phyloP scores from a whole-genome alignment of 2,113 vertebrate genomes.

The Micronisus gabar region DNA sequence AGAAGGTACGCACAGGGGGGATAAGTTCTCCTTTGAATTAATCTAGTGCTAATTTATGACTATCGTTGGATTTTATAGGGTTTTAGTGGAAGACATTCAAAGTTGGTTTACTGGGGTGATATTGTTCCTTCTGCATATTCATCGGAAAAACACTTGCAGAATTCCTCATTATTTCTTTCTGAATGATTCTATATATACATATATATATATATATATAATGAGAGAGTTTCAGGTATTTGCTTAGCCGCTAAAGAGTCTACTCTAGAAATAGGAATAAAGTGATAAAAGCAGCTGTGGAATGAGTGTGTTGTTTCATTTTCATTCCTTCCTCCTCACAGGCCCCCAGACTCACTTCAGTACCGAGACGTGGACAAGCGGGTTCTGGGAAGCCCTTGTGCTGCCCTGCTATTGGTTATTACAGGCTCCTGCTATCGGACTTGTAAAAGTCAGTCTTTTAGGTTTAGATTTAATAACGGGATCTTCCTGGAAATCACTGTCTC shows the following conservation, averaged over 20 bases:
- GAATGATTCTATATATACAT: neutral
- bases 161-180: neutral
- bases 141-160: conserved; percentile 43
- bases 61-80: conserved; percentile 46
- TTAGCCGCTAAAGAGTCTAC: neutral
- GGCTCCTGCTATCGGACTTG: neutral
- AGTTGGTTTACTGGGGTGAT: conserved; percentile 40
- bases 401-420: neutral
- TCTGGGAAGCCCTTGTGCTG: neutral
- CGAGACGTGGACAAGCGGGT: fast-evolving
- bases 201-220: neutral
- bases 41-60: conserved; percentile 49
- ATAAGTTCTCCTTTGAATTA: conserved; percentile 53
- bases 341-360: neutral
- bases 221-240: neutral
- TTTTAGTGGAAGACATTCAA: conserved; percentile 54
- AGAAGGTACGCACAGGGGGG: conserved; percentile 23
- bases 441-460: neutral
- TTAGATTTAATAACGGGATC: neutral
- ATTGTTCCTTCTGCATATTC: conserved; percentile 27
- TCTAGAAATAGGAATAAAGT: conserved; percentile 69
- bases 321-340: neutral
- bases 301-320: neutral
- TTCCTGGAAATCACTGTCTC: neutral
- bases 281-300: conserved; percentile 26